Evolutionary conservation across 2,797 vertebrate genomes (phyloP), one percentile per base, ranked within the genome.

Genomic region (Melanotaenia trifasciata): DNA sequence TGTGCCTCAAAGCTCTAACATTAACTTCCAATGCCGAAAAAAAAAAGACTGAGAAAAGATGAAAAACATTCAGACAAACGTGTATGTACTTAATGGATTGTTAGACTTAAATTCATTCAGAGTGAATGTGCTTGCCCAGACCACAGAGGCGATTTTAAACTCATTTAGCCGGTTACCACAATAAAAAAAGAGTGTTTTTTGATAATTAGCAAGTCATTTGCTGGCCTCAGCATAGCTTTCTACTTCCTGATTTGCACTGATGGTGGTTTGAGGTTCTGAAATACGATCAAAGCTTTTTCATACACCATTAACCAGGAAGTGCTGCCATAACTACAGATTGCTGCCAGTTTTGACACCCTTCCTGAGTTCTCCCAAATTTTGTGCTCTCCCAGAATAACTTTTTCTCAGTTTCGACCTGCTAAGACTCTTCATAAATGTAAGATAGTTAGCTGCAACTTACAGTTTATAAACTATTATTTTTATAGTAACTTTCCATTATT

Each of bases 231-330:
- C 91, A 92, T 74, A 91, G 89, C 94, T 91, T 90, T 91, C 81
- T 84, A 83, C 86, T 91, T 91, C 87, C 72, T 89, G 84, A 68
- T 87, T 78, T 63, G 74, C 84, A 74, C 65, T 78, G 87, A 85
- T 86, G 87, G 86, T 85, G 81, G 86, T 79, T 90, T 82, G 85
- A 72, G 80, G 74, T 82, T 88, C 81, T 83, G 68, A 69, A 83
- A 83, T 62, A 70, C 76, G 83, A 92, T 93, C 93, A 94, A 94
- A 94, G 92, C 76, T 82, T 80, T 72, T 94, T 94, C 90, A 95
- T 94, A 94, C 92, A 92, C 90, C 92, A 94, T 95, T 94, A 94
- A 94, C 86, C 85, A 84, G 81, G 89, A 93, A 93, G 90, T 92
- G 85, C 86, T 87, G 83, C 90, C 85, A 84, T 90, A 92, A 93